These are phyloP conservation scores for Drosophila nigricruria DNA, from an alignment of 2,888 invertebrate genomes.

Conservation along the genomic window DNA sequence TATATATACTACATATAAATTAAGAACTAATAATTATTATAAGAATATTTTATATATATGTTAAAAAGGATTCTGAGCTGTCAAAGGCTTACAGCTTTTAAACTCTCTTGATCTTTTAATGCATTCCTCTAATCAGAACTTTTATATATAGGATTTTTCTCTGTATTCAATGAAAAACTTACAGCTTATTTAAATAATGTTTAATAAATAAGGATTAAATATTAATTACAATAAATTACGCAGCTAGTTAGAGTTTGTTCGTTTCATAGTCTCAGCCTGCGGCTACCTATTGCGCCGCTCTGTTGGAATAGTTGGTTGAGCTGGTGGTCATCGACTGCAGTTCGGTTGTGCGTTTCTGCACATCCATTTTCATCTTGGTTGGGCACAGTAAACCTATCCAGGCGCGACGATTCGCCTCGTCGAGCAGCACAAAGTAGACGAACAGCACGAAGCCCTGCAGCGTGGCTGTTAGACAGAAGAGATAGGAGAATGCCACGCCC, in stretches of 20 bases:
- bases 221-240: conserved; percentile 23
- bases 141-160: not conserved
- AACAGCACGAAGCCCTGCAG: conserved; percentile 88
- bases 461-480: conserved; percentile 88
- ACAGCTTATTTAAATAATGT: not conserved
- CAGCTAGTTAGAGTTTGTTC: conserved; percentile 46
- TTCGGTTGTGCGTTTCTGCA: conserved; percentile 43
- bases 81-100: not conserved
- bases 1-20: too few relatives aligned
- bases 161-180: not conserved
- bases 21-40: too few relatives aligned
- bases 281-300: conserved; percentile 3
- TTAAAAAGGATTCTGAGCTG: not conserved
- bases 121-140: not conserved
- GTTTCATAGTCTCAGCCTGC: not conserved
- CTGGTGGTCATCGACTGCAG: conserved; percentile 53
- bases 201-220: not conserved
- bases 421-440: conserved; percentile 87
- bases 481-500: conserved; percentile 87
- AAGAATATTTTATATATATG: too few relatives aligned
- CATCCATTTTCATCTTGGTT: conserved; percentile 36
- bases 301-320: conserved; percentile 27
- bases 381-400: conserved; percentile 56
- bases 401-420: conserved; percentile 85
- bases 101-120: not conserved